A percentile compares a stretch with the other conserved stretches of the same genome.
phyloP scores from a whole-genome alignment of 2,113 vertebrate species.

The Mus spicilegus region DNA sequence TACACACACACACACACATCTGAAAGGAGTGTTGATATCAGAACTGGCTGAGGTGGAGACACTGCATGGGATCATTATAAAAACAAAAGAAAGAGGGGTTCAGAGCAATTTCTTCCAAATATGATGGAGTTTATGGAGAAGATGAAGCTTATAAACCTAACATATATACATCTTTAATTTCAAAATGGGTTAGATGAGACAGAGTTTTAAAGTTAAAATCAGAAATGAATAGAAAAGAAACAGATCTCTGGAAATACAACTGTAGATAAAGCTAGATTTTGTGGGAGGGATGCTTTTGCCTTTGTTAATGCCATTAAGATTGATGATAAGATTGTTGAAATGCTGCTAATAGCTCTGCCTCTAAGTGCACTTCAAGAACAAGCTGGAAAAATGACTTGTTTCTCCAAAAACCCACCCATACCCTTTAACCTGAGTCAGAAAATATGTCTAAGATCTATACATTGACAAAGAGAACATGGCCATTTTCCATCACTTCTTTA shows the following conservation, averaged over 20 bases:
- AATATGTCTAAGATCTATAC: background rate
- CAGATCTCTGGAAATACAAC: background rate
- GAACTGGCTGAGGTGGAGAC: background rate
- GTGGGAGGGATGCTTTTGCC: background rate
- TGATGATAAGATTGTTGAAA: constrained; percentile 45
- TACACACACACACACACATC: background rate
- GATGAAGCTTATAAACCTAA: constrained; percentile 23
- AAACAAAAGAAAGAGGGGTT: background rate
- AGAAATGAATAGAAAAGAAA: background rate
- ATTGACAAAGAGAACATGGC: background rate
- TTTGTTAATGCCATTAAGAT: constrained; percentile 19
- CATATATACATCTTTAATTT: constrained; percentile 10
- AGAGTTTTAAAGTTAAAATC: background rate
- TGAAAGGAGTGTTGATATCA: background rate
- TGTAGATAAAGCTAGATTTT: constrained; percentile 33
- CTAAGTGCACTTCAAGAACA: background rate
- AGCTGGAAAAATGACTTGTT: background rate
- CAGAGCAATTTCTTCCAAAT: constrained; percentile 28
- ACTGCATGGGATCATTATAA: background rate
- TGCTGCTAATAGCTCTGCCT: constrained; percentile 21
- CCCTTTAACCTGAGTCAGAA: constrained; percentile 3
- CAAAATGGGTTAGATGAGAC: constrained; percentile 44
- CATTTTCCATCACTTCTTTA: background rate
- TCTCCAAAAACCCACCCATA: background rate
- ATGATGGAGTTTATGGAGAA: background rate